Base-by-base conservation (phyloP, 2,888 invertebrate genomes). In the Argyresthia goedartella region DNA sequence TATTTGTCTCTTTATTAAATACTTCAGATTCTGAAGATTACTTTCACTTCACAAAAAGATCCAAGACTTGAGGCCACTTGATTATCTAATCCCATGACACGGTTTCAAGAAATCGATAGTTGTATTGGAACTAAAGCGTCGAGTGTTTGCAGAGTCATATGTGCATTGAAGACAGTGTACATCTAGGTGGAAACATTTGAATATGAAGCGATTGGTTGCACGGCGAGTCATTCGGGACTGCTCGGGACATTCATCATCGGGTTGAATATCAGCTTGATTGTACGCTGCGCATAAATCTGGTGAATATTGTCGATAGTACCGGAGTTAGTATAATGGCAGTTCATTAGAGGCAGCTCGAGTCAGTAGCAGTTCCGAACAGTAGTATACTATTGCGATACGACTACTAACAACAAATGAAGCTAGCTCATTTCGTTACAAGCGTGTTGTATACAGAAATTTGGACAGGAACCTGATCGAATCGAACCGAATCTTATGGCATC, bases 221-320 rank as follows among this genome's bases (percentile, higher is more conserved):
- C 13, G 36, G 14, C 44, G 48, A 33, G 36, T 8, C 10, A 42
- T 3, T n/a, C 13, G n/a, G n/a, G n/a, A n/a, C n/a, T n/a, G 42
- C 25, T 25, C 6, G 25, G 11, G 34, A 35, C 50, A 50, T 50
- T 50, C 16, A 50, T 50, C 50, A 44, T 44, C 10, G 44, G 42
- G 44, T 35, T 44, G 34, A 50, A 50, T 50, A 50, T 44, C 50
- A 44, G 44, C 44, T 50, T 50, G 50, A 50, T 50, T 50, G 44
- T 44, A 50, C 41, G 15, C 16, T 15, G 34, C 9, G 41, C 49
- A 44, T 50, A 50, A 50, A 50, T 50, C 50, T 34, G 50, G 43
- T 15, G 35, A 44, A 43, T n/a, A 50, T 50, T 50, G 50, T 50
- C 33, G 16, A 44, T 43, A 13, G 7, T 11, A 25, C 25, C 25